Evolutionary conservation across 2,113 vertebrate genomes (phyloP), one percentile per base, ranked within the genome.

Genomic region (Myrmecobius fasciatus): DNA sequence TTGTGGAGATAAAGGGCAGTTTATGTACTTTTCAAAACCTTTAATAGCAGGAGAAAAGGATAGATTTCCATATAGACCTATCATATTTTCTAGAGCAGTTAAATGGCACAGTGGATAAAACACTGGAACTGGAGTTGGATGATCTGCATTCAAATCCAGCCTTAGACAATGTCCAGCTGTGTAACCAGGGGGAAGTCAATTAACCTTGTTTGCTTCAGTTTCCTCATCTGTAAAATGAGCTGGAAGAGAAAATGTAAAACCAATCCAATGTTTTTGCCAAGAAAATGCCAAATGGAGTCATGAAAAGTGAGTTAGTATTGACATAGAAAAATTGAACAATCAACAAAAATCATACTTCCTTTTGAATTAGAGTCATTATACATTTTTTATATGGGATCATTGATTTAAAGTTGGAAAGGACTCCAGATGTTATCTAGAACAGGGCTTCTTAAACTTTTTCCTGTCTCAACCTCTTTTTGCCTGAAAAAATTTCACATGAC

Each of bases 41-140:
- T 92, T 95, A 94, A 49, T 95, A 97, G 75, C 12, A 90, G 91
- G 95, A 96, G 52, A 97, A 98, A 93, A 92, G 93, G 56, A 88
- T 49, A 89, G 92, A 90, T 67, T 67, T 67, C n/a, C 60, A n/a
- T 36, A 6, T 17, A 12, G 14, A n/a, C 8, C 8, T 60, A 60
- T 60, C 54, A 31, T 60, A 60, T 28, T 31, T 31, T 60, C 54
- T 31, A 28, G 56, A 67, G 31, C 17, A 36, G 10, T 36, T 67
- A 14, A 67, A 1, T 36, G 12, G 31, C 56, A 31, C 3, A 17
- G 1, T 31, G 31, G 12, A 67, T 67, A 67, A 12, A 31, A 20
- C 36, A 60, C 26, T 60, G 10, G 25, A 31, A 7, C 31, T 67
- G 12, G 56, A 67, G 31, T 67, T 25, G 12, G 31, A 67, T 36